Evolutionary conservation across 2,797 vertebrate genomes (phyloP).

Genomic region (Threskiornis aethiopicus): DNA sequence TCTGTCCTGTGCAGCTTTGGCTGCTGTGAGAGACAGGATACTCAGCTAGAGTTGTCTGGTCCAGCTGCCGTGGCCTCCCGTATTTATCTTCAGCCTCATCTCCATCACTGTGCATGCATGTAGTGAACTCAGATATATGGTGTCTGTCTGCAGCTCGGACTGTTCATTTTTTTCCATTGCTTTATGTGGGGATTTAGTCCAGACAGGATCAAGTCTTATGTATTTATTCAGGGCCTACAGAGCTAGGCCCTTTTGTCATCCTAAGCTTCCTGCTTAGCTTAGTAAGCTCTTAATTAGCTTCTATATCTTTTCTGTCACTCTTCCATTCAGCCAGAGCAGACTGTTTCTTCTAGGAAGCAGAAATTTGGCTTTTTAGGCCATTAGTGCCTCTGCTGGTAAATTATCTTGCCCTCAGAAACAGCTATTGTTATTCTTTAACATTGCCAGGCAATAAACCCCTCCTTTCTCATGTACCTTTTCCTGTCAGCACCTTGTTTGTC

Average conservation of each 20-base stretch:
- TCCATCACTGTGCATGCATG: background rate
- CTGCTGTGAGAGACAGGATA: background rate
- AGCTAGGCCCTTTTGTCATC: background rate
- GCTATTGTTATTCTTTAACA: background rate
- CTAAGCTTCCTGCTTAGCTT: background rate
- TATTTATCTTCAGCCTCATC: background rate
- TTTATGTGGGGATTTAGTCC: background rate
- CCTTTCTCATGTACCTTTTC: background rate
- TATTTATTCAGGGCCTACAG: background rate
- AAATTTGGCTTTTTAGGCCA: background rate
- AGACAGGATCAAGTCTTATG: background rate
- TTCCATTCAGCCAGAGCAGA: background rate
- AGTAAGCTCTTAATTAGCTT: conserved; percentile 3
- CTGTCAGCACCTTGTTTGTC: background rate
- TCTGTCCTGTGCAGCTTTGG: background rate
- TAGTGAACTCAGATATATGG: background rate
- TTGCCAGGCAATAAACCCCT: background rate
- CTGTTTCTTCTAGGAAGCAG: background rate
- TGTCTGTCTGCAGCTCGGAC: background rate
- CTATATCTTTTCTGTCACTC: conserved; percentile 6
- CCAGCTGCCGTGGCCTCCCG: background rate
- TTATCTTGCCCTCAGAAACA: background rate
- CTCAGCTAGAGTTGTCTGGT: background rate
- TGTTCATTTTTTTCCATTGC: background rate
- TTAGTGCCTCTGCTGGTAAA: conserved; percentile 25